Evolutionary conservation across 2,888 invertebrate genomes (phyloP).

Genomic region (Epinotia ramella): DNA sequence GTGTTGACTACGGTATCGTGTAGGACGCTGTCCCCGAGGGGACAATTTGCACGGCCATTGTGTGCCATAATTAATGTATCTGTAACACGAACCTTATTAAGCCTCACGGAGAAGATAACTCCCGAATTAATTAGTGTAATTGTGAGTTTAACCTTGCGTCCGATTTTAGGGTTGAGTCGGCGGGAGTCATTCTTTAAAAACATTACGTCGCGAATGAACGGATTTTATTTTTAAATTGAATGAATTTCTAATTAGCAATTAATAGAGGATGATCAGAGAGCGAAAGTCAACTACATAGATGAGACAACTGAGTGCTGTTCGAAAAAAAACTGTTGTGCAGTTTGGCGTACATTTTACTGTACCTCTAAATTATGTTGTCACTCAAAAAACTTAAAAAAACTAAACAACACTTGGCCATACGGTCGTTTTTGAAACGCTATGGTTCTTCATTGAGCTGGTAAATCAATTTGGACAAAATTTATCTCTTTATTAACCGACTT

Average conservation of each 20-base stretch:
- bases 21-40: conserved; percentile 50
- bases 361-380: too few species aligned
- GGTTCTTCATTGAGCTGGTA: too few species aligned
- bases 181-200: not conserved
- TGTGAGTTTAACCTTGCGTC: conserved; percentile 33
- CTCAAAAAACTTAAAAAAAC: too few species aligned
- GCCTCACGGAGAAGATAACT: conserved; percentile 31
- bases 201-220: not conserved
- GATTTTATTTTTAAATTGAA: not conserved
- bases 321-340: too few species aligned
- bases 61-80: conserved; percentile 66
- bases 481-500: too few species aligned
- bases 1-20: conserved; percentile 35
- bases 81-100: conserved; percentile 67
- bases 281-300: not conserved
- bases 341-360: too few species aligned
- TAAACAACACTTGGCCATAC: too few species aligned
- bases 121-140: conserved; percentile 38
- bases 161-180: conserved; percentile 2
- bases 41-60: conserved; percentile 68
- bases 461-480: too few species aligned
- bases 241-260: not conserved
- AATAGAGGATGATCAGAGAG: not conserved
- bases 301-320: too few species aligned
- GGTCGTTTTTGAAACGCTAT: too few species aligned